Conservation (phyloP, 2,113 vertebrate species). For the Capreolus pygargus region DNA sequence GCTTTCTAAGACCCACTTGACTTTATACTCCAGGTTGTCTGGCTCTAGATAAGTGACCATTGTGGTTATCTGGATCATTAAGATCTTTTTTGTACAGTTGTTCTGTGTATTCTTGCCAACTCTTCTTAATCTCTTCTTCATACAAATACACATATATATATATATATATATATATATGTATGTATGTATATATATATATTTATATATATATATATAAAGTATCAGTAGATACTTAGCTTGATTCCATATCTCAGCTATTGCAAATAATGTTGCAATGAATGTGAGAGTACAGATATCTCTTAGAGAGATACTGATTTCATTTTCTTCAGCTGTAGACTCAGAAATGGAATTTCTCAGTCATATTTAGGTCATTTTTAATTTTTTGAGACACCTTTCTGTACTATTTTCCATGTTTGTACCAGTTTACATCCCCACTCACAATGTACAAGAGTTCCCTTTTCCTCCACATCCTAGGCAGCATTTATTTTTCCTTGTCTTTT, state of each 20-base stretch:
- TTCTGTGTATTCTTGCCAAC: not conserved
- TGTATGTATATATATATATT: too few species aligned
- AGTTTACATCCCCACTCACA: not conserved
- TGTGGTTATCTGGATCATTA: not conserved
- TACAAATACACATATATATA: not conserved
- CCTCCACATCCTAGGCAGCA: not conserved
- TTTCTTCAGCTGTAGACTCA: not conserved
- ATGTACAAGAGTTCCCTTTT: not conserved
- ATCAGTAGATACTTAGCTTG: not conserved
- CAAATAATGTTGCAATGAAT: not conserved
- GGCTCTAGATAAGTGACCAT: not conserved
- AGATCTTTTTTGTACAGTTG: not conserved
- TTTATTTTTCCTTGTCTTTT: not conserved
- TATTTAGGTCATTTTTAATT: not conserved
- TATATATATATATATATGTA: not conserved
- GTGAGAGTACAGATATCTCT: not conserved
- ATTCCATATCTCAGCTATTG: not conserved
- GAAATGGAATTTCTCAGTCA: not conserved
- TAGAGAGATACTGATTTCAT: not conserved
- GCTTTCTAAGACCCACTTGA: not conserved
- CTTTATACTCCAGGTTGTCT: not conserved
- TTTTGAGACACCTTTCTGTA: not conserved
- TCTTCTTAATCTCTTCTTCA: not conserved
- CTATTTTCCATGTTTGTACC: not conserved
- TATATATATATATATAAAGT: not conserved